Evolutionary conservation across 92 coral and sea anemone genomes (phyloP), one percentile per base, ranked within the genome.

Genomic region (Metridium senile): DNA sequence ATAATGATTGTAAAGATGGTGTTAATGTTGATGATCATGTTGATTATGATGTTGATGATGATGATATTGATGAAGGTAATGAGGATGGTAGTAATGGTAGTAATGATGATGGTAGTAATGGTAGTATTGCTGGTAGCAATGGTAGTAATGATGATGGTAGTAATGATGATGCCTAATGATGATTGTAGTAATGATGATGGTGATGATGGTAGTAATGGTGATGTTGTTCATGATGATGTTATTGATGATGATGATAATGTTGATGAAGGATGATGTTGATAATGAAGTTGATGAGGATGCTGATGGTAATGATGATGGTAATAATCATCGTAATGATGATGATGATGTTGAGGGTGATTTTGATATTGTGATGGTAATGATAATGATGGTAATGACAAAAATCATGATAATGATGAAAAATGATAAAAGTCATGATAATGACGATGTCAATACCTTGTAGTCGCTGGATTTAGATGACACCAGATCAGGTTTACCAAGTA

Each of bases 401-500:
- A 39, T 39, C 8, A 4, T 39, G 49, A 13, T 39, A 13, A 39
- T 39, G 49, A 39, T 39, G 49, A 39, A 39, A 4, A 13, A 39
- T 39, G 8, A 39, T 39, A 11, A 22, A 0, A 9, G 18, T 26
- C 0, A 0, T 13, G n/a, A 33, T 67, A 19, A 16, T 22, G 72
- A 31, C 46, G 39, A 0, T 16, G 18, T 16, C 1, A 1, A 67
- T 64, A 76, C 81, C 71, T 22, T 35, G 32, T 33, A 76, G 72
- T 76, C 72, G 16, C 26, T 29, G 18, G 66, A 26, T 19, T 65
- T 25, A 31, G 7, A 62, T 10, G 81, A 76, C 1, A 76, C 69
- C 47, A 76, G 33, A 35, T 76, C 69, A 30, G 81, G 81, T 31
- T 64, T 63, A 27, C 81, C 81, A 39, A 76, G 63, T 23, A 76